Evolutionary conservation across 2,888 invertebrate species (phyloP), one percentile per base, ranked within the genome.

Genomic region (Drosophila kuntzei): DNA sequence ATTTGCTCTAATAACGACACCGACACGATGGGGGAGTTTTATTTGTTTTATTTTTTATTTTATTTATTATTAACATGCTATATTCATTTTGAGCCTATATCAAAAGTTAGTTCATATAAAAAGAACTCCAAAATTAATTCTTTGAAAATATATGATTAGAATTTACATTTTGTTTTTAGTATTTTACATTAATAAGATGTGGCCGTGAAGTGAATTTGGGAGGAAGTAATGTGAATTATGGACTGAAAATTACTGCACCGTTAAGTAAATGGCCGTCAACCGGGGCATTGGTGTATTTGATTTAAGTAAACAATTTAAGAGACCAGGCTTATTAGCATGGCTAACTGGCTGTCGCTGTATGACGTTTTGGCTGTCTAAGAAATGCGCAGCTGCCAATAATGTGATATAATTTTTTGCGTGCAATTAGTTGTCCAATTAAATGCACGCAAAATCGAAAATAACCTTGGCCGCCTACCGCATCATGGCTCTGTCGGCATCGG

Each of bases 251-350:
- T 2, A 7, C 7, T 7, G 2, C 2, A 7, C 16, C 16, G 3
- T 37, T 16, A 9, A 11, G 16, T 37, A 16, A 37, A 37, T 37
- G 16, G 6, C n/a, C 7, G 7, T 14, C 4, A 36, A 36, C 2
- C 34, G 34, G 34, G 27, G 8, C 27, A 27, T 27, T 27, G 16
- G 16, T 8, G 41, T 3, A 20, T 20, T 12, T 43, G 4, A 22
- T 3, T 14, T 14, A 25, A 43, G 34, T 22, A 8, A 43, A 3
- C 43, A n/a, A 8, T 16, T 32, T 37, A 54, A 49, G 46, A n/a
- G 3, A 16, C 37, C n/a, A 16, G 50, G 41, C 63, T 68, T 34
- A 76, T 71, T 80, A 71, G 78, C 75, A 70, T 73, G 66, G 46
- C 55, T 41, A 71, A 75, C 53, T 47, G 57, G 49, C 25, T 25